Conservation (phyloP, 92 coral and sea anemone species). For the Micromussa lordhowensis region DNA sequence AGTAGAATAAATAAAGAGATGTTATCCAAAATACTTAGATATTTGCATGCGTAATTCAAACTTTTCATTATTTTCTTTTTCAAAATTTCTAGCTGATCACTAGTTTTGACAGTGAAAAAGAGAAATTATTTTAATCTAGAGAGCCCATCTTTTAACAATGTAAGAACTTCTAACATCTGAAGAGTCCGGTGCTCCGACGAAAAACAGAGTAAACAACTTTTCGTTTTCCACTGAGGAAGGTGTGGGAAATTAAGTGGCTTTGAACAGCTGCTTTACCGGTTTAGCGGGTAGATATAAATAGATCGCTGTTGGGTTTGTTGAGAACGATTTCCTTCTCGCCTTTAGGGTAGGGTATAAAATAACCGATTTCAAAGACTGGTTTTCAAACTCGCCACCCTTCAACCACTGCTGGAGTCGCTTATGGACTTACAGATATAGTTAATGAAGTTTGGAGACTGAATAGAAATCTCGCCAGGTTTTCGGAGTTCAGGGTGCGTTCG, state of each 20-base stretch:
- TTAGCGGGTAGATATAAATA: neutral
- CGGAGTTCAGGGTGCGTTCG: neutral
- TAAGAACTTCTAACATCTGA: neutral
- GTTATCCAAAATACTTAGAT: neutral
- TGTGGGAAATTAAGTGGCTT: constrained; percentile 7
- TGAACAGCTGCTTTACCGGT: constrained; percentile 8
- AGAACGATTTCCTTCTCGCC: constrained; percentile 4
- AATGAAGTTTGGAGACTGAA: neutral
- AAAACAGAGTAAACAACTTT: neutral
- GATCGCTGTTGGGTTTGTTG: neutral
- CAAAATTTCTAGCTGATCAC: neutral
- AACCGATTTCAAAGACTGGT: neutral
- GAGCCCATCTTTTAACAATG: neutral
- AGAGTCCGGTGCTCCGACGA: neutral
- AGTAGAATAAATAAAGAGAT: neutral
- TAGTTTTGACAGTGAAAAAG: neutral
- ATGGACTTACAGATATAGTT: neutral
- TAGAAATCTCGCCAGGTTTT: neutral
- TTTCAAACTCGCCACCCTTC: neutral
- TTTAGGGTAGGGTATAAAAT: neutral
- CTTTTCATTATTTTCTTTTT: neutral
- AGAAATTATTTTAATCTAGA: neutral
- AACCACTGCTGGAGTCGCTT: neutral
- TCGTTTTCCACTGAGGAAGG: neutral
- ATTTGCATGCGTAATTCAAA: neutral